Base-by-base conservation (phyloP, 1,140 invertebrate genomes). In the Ectropis grisescens region DNA sequence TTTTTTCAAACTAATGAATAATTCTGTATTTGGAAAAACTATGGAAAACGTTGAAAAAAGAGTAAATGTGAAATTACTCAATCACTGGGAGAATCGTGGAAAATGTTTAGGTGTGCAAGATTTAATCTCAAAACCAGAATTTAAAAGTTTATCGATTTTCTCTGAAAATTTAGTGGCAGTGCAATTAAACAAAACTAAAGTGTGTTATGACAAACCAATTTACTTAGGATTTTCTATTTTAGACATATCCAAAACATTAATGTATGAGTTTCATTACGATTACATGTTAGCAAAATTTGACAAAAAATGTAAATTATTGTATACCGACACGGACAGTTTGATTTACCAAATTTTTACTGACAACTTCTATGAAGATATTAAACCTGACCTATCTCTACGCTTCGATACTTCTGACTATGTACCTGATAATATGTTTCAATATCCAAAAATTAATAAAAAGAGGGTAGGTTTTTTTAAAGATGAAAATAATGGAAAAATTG, bases 1-100 rank as follows among this genome's bases (percentile, higher is more conserved):
- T 53, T 82, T 85, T 50, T 85, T 57, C 39, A 85, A 85, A 57
- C 38, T 84, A 33, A 64, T 84, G 43, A 82, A 81, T 43, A 84
- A 85, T 56, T 50, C 66, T 3, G 51, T 82, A 7, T 85, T 74
- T 56, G 82, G 79, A 1, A 83, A 83, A 66, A 75, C 69, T 1
- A 83, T 83, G 58, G 81, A 84, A 59, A 84, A 84, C 58, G 51
- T 81, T 9, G 54, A 65, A 38, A 82, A 84, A 36, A 46, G 64
- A 46, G 55, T 59, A 14, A 52, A 82, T 52, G 54, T 85, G 2
- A 62, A 59, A 60, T 37, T 84, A 9, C 15, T 66, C 10, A 58
- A 46, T 4, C 23, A 46, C 8, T 75, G 72, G 64, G 44, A 71
- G 13, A 50, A 56, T 52, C 13, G 37, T 12, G 33, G 47, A 23